Percentiles rank a stretch among this genome's conserved stretches.
These are phyloP conservation scores for Silurus glanis DNA, from an alignment of 2,113 vertebrate genomes.

Conservation along the genomic window DNA sequence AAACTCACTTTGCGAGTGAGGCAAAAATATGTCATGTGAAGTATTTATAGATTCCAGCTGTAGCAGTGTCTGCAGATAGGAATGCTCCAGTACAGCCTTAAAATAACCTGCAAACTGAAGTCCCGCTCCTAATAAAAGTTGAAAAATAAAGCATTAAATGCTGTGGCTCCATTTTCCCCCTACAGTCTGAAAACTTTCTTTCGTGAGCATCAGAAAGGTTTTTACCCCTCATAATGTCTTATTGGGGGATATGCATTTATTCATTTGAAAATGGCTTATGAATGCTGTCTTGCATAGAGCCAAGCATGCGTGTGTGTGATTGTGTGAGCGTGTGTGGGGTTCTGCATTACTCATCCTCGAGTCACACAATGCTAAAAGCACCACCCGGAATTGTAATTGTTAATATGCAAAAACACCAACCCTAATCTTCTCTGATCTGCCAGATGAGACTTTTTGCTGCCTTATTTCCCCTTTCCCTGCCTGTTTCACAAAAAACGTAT, in stretches of 20 bases:
- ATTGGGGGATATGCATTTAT: conserved; percentile 40
- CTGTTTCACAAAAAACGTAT: conserved; percentile 29
- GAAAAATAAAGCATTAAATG: conserved; percentile 17
- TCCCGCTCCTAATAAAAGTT: neutral
- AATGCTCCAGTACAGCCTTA: neutral
- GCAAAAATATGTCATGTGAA: neutral
- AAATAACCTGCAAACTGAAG: neutral
- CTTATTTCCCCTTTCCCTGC: neutral
- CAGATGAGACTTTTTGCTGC: conserved; percentile 30
- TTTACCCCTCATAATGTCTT: conserved; percentile 21
- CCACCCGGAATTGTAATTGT: conserved; percentile 36
- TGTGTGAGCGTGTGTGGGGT: neutral
- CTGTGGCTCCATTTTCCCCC: neutral
- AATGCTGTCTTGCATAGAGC: conserved; percentile 9
- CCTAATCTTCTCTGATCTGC: conserved; percentile 39
- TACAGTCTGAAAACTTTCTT: neutral
- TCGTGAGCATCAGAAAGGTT: conserved; percentile 25
- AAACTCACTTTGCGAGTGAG: neutral
- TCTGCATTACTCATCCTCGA: conserved; percentile 42
- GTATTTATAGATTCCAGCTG: neutral
- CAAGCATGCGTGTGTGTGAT: conserved; percentile 4
- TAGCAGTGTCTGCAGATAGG: neutral
- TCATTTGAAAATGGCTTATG: conserved; percentile 38
- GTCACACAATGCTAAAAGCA: conserved; percentile 41
- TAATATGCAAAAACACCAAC: conserved; percentile 39